phyloP scores from a whole-genome alignment of 2,888 invertebrate species.

The Caenorhabditis drosophilae region DNA sequence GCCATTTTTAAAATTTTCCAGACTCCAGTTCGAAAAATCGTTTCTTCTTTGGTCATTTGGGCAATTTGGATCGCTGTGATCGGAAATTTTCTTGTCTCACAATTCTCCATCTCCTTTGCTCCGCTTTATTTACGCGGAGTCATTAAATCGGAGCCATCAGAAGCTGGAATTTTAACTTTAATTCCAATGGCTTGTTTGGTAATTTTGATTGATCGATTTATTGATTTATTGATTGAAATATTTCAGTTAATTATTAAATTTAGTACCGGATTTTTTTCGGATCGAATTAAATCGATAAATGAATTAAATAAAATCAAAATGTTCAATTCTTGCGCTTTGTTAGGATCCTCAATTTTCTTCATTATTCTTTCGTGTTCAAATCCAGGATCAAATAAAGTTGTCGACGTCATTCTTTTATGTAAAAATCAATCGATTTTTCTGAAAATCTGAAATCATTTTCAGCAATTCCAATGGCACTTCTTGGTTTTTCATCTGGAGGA shows the following conservation, averaged over 20 bases:
- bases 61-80: conserved; percentile 52
- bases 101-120: conserved; percentile 45
- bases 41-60: conserved; percentile 48
- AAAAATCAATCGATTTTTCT: background rate
- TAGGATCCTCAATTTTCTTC: conserved; percentile 57
- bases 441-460: conserved; percentile 10
- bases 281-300: conserved; percentile 45
- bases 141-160: conserved; percentile 35
- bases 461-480: conserved; percentile 49
- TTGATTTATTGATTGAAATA: too few relatives aligned
- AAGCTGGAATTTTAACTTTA: conserved; percentile 43
- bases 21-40: conserved; percentile 47
- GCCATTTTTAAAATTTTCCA: too few relatives aligned
- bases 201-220: too few relatives aligned
- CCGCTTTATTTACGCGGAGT: conserved; percentile 47
- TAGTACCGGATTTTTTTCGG: conserved; percentile 48
- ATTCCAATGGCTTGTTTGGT: conserved; percentile 42
- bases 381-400: conserved; percentile 34
- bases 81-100: conserved; percentile 50
- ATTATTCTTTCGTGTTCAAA: conserved; percentile 38
- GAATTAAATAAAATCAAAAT: conserved; percentile 51
- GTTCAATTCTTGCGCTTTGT: conserved; percentile 58
- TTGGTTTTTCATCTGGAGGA: conserved; percentile 60
- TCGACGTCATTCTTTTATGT: conserved; percentile 45
- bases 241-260: conserved; percentile 51